Evolutionary conservation across 2,113 vertebrate species (phyloP), one percentile per base, ranked within the genome.

Genomic region (Lagopus muta): DNA sequence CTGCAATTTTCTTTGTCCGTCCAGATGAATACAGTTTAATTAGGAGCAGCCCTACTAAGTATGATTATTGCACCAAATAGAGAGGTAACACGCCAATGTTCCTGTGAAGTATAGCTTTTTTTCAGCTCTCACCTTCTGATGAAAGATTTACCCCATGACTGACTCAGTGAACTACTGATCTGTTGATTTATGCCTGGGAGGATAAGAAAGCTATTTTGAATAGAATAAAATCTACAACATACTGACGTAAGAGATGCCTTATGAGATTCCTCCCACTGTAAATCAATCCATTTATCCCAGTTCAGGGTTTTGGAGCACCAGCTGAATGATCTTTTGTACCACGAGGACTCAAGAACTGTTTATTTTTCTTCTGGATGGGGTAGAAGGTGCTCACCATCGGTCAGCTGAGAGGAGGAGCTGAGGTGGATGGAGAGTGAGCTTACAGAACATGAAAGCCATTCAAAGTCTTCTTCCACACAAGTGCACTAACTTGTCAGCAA

Each of bases 41-140:
- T 89, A 91, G 85, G 92, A 86, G 22, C 81, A 94, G 20, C 72
- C 52, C 84, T 93, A 88, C 89, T 96, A 92, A 61, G 65, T 75
- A 64, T 60, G 32, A 73, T 86, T 91, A 80, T 67, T 92, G 38
- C 36, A 67, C 38, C 50, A 75, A 94, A 89, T 84, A 55, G 50
- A 77, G 73, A 92, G 60, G 38, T 74, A 94, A 60, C 64, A 78
- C 28, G 48, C 54, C 86, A 72, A 57, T 42, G 40, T 15, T 78
- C 14, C 62, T 93, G 57, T 78, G 76, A 94, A 90, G 69, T 65
- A 72, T 61, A 64, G 40, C 88, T 78, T 43, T 79, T 45, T 82
- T 65, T 77, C 45, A 57, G 48, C 10, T 93, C 22, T 94, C 55
- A 47, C 45, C 40, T 77, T 71, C 32, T 55, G 40, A 34, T 86